Evolutionary conservation across 2,888 invertebrate genomes (phyloP).

Genomic region (Diaphora mendica): DNA sequence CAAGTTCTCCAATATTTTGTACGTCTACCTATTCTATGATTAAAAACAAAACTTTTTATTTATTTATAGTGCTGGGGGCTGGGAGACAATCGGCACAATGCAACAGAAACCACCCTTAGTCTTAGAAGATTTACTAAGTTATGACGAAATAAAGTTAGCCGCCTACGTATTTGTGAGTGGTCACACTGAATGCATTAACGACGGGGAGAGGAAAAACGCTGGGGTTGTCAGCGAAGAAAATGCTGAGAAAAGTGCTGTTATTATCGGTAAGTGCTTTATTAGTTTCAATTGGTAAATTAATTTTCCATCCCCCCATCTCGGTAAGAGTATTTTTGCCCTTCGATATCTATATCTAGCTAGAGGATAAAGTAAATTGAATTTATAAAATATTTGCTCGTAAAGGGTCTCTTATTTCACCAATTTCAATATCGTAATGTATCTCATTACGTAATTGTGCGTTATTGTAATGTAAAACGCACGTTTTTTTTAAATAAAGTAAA

Average conservation of each 20-base stretch:
- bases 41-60: background rate
- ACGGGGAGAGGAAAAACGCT: conserved; percentile 83
- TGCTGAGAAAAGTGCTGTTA: conserved; percentile 74
- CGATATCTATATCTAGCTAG: too few species aligned
- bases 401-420: too few species aligned
- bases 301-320: too few species aligned
- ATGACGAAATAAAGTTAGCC: conserved; percentile 88
- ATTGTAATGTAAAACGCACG: too few species aligned
- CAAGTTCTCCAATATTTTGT: background rate
- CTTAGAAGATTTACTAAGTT: conserved; percentile 86
- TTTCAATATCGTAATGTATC: too few species aligned
- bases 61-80: conserved; percentile 76
- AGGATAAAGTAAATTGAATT: too few species aligned
- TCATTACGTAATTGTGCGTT: too few species aligned
- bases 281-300: background rate
- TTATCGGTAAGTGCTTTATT: conserved; percentile 68
- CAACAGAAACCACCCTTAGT: conserved; percentile 83
- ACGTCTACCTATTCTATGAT: background rate
- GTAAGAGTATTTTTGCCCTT: too few species aligned
- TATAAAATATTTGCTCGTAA: too few species aligned
- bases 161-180: conserved; percentile 87
- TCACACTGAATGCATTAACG: conserved; percentile 87
- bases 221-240: conserved; percentile 80
- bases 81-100: conserved; percentile 87
- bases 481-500: too few species aligned